Conservation (phyloP, 1,140 invertebrate genomes). For the Camponotus vicinus region DNA sequence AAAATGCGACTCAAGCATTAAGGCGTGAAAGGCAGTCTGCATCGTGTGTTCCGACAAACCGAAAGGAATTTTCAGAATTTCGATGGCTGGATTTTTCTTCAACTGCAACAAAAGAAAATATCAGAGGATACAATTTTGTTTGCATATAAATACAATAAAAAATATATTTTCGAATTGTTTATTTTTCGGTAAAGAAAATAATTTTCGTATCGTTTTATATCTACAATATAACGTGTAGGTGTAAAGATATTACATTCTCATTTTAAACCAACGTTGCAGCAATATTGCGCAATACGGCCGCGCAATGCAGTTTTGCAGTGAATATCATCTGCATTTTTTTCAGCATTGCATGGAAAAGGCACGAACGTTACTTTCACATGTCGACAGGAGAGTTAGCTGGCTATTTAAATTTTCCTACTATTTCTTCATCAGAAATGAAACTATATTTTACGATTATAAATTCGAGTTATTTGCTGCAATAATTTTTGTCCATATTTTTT, state of each 20-base stretch:
- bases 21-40: slow-evolving; percentile 80
- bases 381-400: neutral
- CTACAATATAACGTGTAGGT: too few species aligned
- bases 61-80: slow-evolving; percentile 83
- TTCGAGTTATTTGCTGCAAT: neutral
- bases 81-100: slow-evolving; percentile 81
- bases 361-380: slow-evolving; percentile 22
- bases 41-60: slow-evolving; percentile 84
- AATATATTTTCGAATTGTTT: too few species aligned
- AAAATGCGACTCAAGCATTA: slow-evolving; percentile 80
- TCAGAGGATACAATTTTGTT: slow-evolving; percentile 2
- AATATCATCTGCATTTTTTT: neutral
- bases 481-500: neutral
- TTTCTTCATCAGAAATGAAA: neutral
- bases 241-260: neutral
- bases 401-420: neutral
- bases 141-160: neutral
- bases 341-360: neutral
- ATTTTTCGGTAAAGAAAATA: too few species aligned
- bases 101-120: slow-evolving; percentile 72
- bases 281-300: neutral
- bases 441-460: neutral
- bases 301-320: neutral
- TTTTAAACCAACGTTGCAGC: neutral
- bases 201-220: too few species aligned